Base-by-base conservation (phyloP, 2,888 invertebrate species). In the Polydrusus pterygomalis region DNA sequence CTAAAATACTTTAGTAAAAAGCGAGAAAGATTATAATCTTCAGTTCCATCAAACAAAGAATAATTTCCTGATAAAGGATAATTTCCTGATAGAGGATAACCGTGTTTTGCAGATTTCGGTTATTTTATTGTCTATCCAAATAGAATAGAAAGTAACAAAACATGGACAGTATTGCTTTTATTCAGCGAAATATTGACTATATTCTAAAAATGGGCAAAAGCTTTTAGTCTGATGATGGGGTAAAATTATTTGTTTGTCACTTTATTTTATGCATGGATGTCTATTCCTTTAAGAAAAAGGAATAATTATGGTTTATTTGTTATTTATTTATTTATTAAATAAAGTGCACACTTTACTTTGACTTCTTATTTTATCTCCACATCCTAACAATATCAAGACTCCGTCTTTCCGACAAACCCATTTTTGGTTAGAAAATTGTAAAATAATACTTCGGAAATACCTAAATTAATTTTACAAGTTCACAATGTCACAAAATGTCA, bases 91-190 rank as follows among this genome's bases (percentile, higher is more conserved):
- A 56, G 34, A 56, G 34, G 9, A 15, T 15, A 6, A 34, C n/a
- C 30, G 56, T 34, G 9, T 34, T 56, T 56, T 30, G 10, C 34
- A 34, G 34, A 20, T 30, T 56, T 56, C 15, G 15, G 56, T 56
- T 8, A 30, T 56, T 56, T 56, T 56, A 25, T 25, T 54, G 1
- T 56, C 34, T 56, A 11, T 15, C 56, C 8, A 56, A 34, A 56
- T 30, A 34, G 18, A 56, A 56, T 34, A 34, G 34, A 7, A 15
- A 56, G 34, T 56, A 56, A 11, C 56, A 56, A 56, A 56, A 56
- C 34, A 56, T 56, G 9, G 13, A 34, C 15, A 56, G n/a, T 56
- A 34, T 34, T 15, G 9, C 15, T 56, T 15, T 15, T 8, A 56
- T 56, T 3, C 15, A 0, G 8, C 34, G n/a, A 11, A 54, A 13